Conservation (phyloP, 1,140 invertebrate species). For the Leguminivora glycinivorella region DNA sequence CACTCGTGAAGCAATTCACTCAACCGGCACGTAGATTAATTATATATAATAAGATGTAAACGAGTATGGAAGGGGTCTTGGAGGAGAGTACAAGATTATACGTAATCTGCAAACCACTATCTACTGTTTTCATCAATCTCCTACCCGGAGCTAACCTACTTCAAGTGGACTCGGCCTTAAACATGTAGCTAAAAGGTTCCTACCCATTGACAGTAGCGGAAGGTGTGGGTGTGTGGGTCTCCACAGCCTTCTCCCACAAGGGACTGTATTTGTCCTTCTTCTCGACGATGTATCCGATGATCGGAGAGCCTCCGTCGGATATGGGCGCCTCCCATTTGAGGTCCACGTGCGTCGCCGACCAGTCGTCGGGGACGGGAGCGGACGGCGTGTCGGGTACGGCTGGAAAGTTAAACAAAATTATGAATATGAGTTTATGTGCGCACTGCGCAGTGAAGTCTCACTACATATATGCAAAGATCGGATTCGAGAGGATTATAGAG, state of each 20-base stretch:
- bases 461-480: too few relatives aligned
- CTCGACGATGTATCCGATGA: constrained; percentile 97
- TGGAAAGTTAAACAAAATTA: constrained; percentile 35
- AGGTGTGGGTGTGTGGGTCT: constrained; percentile 86
- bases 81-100: too few relatives aligned
- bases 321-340: constrained; percentile 90
- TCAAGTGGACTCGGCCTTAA: too few relatives aligned
- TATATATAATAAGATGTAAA: too few relatives aligned
- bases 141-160: too few relatives aligned
- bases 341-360: constrained; percentile 94
- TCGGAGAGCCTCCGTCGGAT: constrained; percentile 94
- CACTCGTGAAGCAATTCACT: too few relatives aligned
- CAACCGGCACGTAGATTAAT: too few relatives aligned
- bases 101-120: too few relatives aligned
- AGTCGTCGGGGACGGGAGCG: constrained; percentile 92
- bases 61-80: too few relatives aligned
- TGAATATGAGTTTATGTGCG: background rate
- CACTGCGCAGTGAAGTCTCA: too few relatives aligned
- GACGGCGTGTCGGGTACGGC: constrained; percentile 89
- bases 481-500: too few relatives aligned
- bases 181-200: constrained; percentile 30
- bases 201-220: constrained; percentile 88
- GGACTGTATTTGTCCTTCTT: constrained; percentile 98
- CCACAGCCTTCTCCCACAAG: constrained; percentile 94
- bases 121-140: too few relatives aligned